phyloP scores from a whole-genome alignment of 2,888 invertebrate species.

The Bibio marci region DNA sequence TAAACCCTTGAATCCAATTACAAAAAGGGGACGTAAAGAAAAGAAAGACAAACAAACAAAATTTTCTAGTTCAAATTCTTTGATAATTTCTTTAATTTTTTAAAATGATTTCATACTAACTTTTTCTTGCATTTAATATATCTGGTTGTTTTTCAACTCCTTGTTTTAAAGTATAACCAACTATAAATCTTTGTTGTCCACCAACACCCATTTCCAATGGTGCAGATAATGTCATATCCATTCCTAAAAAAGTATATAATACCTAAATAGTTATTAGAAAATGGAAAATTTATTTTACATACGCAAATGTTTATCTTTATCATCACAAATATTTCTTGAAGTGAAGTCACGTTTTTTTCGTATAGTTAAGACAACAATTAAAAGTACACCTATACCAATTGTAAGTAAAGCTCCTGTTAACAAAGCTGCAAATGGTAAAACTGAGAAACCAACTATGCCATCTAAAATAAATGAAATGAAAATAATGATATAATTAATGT shows the following conservation, averaged over 20 bases:
- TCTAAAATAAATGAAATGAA: conserved; percentile 30
- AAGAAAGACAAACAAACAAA: no score
- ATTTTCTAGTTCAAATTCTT: no score
- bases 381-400: conserved; percentile 41
- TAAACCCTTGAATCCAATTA: no score
- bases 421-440: conserved; percentile 53
- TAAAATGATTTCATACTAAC: conserved; percentile 33
- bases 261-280: not conserved
- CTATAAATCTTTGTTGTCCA: conserved; percentile 68
- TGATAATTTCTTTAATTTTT: no score
- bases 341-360: conserved; percentile 38
- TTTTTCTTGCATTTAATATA: conserved; percentile 64
- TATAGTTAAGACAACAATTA: conserved; percentile 45
- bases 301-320: conserved; percentile 31
- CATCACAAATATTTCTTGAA: conserved; percentile 33
- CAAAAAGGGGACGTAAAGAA: no score
- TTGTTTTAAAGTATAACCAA: conserved; percentile 69
- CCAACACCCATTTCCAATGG: conserved; percentile 63
- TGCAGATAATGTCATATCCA: conserved; percentile 33
- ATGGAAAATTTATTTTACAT: conserved; percentile 8
- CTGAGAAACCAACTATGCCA: conserved; percentile 48
- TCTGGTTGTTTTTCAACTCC: conserved; percentile 57
- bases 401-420: conserved; percentile 48
- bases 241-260: conserved; percentile 16
- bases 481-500: no score